A percentile compares a stretch with the other conserved stretches of the same genome.
Evolutionary conservation across 1,140 invertebrate genomes (phyloP).

Genomic region (Antheraea pernyi): DNA sequence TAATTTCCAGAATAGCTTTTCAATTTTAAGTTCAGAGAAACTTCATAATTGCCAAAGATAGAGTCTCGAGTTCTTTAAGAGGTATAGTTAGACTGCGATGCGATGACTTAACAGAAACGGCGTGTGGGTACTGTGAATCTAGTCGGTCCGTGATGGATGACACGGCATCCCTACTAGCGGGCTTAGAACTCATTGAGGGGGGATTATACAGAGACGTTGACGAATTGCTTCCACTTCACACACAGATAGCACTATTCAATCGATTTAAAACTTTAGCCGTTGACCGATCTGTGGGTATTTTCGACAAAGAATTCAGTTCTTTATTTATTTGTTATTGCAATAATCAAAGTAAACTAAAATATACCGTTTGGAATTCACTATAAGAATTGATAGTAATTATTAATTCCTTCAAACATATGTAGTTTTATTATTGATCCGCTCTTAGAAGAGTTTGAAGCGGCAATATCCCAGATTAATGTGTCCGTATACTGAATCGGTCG

Average conservation of each 20-base stretch:
- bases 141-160: slow-evolving; percentile 62
- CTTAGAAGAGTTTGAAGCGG: too few species aligned
- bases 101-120: slow-evolving; percentile 39
- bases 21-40: background rate
- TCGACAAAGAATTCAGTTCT: background rate
- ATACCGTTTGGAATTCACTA: too few species aligned
- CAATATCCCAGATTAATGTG: too few species aligned
- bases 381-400: too few species aligned
- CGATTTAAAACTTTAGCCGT: slow-evolving; percentile 50
- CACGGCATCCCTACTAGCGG: slow-evolving; percentile 55
- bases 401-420: too few species aligned
- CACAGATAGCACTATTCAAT: slow-evolving; percentile 63
- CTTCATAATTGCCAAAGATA: background rate
- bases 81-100: slow-evolving; percentile 36
- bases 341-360: too few species aligned
- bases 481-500: too few species aligned
- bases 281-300: slow-evolving; percentile 18
- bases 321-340: background rate
- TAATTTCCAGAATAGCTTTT: background rate
- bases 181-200: slow-evolving; percentile 69
- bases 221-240: slow-evolving; percentile 59
- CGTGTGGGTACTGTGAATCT: slow-evolving; percentile 21
- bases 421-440: too few species aligned
- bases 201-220: slow-evolving; percentile 72
- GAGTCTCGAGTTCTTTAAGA: background rate